Conservation (phyloP, 2,888 invertebrate species). For the Drosophila austrosaltans region DNA sequence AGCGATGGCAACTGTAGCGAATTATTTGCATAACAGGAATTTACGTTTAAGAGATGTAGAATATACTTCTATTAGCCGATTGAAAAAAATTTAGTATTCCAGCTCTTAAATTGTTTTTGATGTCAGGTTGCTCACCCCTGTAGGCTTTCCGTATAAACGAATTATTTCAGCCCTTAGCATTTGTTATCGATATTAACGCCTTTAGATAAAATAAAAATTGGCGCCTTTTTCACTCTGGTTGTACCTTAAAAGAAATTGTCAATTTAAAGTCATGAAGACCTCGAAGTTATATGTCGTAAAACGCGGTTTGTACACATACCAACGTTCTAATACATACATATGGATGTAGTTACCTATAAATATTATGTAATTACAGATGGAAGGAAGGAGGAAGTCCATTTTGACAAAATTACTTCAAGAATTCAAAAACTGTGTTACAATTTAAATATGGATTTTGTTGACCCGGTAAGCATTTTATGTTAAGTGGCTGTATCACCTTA, state of each 20-base stretch:
- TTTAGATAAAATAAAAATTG: background rate
- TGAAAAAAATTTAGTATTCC: too few species aligned
- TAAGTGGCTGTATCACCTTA: background rate
- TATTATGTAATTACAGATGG: constrained; percentile 87
- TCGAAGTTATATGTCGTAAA: constrained; percentile 41
- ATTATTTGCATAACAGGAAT: too few species aligned
- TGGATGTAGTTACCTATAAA: background rate
- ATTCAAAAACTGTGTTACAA: constrained; percentile 98
- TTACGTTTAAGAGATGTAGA: too few species aligned
- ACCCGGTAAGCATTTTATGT: constrained; percentile 89
- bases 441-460: constrained; percentile 97
- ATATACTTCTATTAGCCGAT: too few species aligned
- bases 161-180: background rate
- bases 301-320: constrained; percentile 21
- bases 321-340: too few species aligned
- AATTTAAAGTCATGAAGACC: constrained; percentile 31
- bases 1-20: too few species aligned
- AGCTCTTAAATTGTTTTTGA: too few species aligned
- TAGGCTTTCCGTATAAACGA: background rate
- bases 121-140: too few species aligned
- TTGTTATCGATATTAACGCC: background rate
- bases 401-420: constrained; percentile 98
- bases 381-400: constrained; percentile 94
- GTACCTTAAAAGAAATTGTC: constrained; percentile 15
- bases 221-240: background rate